Evolutionary conservation across 1,140 invertebrate genomes (phyloP), one percentile per base, ranked within the genome.

Genomic region (Atta cephalotes): DNA sequence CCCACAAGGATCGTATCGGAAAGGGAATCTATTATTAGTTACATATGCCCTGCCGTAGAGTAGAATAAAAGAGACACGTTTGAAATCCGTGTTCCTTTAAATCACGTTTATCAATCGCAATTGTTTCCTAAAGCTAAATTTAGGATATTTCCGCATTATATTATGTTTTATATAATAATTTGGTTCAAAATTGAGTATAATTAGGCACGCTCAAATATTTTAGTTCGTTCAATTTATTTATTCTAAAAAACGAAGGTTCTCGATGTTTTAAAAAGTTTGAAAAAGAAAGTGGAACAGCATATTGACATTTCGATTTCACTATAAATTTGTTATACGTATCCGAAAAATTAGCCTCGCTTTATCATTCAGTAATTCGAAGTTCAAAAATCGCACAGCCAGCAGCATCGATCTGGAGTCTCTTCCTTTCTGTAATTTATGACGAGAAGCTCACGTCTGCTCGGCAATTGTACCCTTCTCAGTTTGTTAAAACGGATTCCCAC

Each of bases 21-120:
- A 70, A 71, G 39, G 14, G 62, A 77, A 87, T 87, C 79, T 84
- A 60, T 89, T 72, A 84, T 89, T 72, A 84, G 53, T 49, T 35
- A 49, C 39, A 63, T n/a, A 60, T 31, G 14, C 39, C n/a, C 31
- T 18, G 7, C 53, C 16, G 28, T 31, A 18, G n/a, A 28, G 18
- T 45, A 16, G 6, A 80, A 70, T 14, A 70, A 31, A 25, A 68
- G 14, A n/a, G 51, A 56, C 51, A 56, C n/a, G 45, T 25, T 39
- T 45, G 45, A 53, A 53, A 68, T 66, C 25, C n/a, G 63, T 39
- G 39, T 18, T 53, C 28, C 28, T 66, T 21, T 12, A 51, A 53
- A 49, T 80, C 18, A 51, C 28, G 53, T 80, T 80, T 79, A 35
- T 66, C 60, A 49, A 66, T 6, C 16, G 28, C 63, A 35, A 35